phyloP scores from a whole-genome alignment of 2,113 vertebrate species.

The Camelus bactrianus region DNA sequence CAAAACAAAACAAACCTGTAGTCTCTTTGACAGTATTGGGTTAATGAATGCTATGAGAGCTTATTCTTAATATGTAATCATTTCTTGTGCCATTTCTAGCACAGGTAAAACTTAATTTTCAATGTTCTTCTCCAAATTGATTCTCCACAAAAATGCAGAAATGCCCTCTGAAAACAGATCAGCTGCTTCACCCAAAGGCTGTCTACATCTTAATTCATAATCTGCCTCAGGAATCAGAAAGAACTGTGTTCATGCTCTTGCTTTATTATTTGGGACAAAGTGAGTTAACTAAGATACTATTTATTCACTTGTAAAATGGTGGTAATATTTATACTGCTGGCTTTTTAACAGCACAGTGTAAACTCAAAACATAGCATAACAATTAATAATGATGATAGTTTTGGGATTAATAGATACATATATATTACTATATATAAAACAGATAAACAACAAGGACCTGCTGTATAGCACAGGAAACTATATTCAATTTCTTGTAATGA shows the following conservation, averaged over 20 bases:
- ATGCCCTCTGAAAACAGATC: neutral
- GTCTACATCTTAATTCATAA: neutral
- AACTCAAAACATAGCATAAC: neutral
- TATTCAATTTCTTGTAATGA: too few relatives aligned
- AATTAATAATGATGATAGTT: neutral
- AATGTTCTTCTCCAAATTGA: neutral
- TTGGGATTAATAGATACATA: too few relatives aligned
- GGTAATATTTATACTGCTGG: neutral
- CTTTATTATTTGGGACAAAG: neutral
- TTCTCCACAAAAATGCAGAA: neutral
- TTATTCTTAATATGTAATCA: neutral
- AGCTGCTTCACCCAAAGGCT: neutral
- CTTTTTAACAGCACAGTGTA: neutral
- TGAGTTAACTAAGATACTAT: neutral
- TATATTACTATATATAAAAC: too few relatives aligned
- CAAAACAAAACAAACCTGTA: neutral
- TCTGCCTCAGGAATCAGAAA: neutral
- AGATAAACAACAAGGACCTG: too few relatives aligned
- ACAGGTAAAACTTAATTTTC: constrained; percentile 15
- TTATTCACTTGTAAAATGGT: neutral
- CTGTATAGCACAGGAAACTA: too few relatives aligned
- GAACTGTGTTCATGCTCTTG: neutral
- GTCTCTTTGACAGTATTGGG: neutral
- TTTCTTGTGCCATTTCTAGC: neutral
- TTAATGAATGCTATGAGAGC: neutral